phyloP scores from a whole-genome alignment of 2,888 invertebrate species.

The Phania funesta region DNA sequence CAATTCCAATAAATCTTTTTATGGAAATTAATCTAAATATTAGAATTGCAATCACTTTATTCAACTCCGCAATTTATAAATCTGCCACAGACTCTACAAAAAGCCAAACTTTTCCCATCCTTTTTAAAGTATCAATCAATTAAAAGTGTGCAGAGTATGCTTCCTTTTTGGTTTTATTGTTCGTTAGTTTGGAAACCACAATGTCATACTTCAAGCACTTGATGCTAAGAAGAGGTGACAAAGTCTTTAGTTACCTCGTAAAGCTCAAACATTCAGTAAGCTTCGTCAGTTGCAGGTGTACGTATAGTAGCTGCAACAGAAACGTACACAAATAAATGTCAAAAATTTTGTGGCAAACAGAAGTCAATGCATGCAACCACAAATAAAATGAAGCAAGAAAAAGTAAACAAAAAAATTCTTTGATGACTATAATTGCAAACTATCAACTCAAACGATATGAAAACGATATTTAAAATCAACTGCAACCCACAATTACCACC shows the following conservation, averaged over 20 bases:
- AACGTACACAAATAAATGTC: slow-evolving; percentile 55
- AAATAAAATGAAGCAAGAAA: slow-evolving; percentile 22
- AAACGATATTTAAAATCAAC: slow-evolving; percentile 52
- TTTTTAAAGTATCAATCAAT: slow-evolving; percentile 33
- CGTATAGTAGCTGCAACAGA: slow-evolving; percentile 20
- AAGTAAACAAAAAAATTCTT: slow-evolving; percentile 20
- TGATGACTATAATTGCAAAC: slow-evolving; percentile 55
- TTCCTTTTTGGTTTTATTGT: slow-evolving; percentile 13
- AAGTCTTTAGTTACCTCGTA: slow-evolving; percentile 29
- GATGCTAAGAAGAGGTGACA: slow-evolving; percentile 46
- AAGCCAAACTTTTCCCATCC: neutral
- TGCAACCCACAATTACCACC: slow-evolving; percentile 32
- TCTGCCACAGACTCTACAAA: slow-evolving; percentile 16
- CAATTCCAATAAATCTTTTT: no score
- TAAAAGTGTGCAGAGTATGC: slow-evolving; percentile 18
- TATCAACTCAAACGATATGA: slow-evolving; percentile 30
- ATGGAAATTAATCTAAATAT: neutral
- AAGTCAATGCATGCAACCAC: slow-evolving; percentile 26
- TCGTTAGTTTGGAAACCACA: slow-evolving; percentile 53
- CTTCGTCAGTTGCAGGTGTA: slow-evolving; percentile 41
- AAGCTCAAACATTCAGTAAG: neutral
- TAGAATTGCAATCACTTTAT: slow-evolving; percentile 20
- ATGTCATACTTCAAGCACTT: slow-evolving; percentile 48
- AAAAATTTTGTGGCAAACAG: slow-evolving; percentile 44
- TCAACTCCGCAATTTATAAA: slow-evolving; percentile 16